Evolutionary conservation across 2,113 vertebrate genomes (phyloP), one percentile per base, ranked within the genome.

Genomic region (Engraulis encrasicolus): DNA sequence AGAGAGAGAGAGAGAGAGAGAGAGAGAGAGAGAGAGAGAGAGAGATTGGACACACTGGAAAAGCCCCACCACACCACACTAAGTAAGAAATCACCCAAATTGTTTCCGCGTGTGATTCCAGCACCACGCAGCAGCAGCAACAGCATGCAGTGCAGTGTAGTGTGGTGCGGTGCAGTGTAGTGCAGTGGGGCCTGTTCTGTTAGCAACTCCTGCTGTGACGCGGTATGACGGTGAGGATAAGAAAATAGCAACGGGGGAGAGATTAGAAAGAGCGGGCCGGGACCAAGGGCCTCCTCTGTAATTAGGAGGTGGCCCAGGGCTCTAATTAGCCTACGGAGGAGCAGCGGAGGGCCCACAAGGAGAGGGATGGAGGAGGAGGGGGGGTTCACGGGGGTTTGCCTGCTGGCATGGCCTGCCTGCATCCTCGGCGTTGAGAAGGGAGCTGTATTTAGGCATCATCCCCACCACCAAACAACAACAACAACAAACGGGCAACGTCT

Each of bases 201-300:
- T n/a, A n/a, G n/a, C n/a, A n/a, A n/a, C n/a, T n/a, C n/a, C n/a
- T 89, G 91, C 40, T 89, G 91, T 86, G 88, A 88, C 87, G 82
- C 48, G 54, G 27, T 86, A 79, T 86, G 93, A 90, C 52, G 87
- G 90, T 83, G 85, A 89, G 82, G 91, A 94, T 91, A 93, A 94
- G 91, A 93, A 93, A 94, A n/a, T n/a, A n/a, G n/a, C 94, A 93
- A 92, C 93, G 90, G 1, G 79, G 66, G 82, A 79, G 91, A 93
- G 92, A 95, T 95, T 92, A 94, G 61, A 95, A 93, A 91, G 89
- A 87, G 88, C 66, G 48, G n/a, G n/a, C n/a, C n/a, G n/a, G n/a
- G n/a, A n/a, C n/a, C 78, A 87, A 86, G 31, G 40, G 85, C 19
- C 86, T 90, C 85, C 87, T 91, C 92, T 94, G 91, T 96, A 91